phyloP scores from a whole-genome alignment of 2,113 vertebrate genomes.

The Xenopus borealis region DNA sequence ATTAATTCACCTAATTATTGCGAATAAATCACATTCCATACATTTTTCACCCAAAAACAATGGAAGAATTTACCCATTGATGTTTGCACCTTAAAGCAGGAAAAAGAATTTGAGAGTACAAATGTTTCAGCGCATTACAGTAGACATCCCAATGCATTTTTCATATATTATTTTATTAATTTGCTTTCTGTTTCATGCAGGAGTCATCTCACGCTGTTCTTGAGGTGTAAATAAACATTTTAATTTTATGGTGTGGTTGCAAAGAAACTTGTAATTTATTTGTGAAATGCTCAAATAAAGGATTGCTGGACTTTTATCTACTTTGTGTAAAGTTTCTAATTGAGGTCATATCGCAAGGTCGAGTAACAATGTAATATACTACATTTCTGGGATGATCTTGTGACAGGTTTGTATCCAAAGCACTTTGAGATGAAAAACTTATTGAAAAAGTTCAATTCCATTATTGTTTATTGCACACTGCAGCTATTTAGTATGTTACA shows the following conservation, averaged over 20 bases:
- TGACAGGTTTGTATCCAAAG: too few species aligned
- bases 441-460: neutral
- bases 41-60: too few species aligned
- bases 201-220: conserved; percentile 47
- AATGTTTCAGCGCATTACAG: neutral
- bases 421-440: too few species aligned
- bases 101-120: neutral
- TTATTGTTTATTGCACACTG: conserved; percentile 27
- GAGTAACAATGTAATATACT: too few species aligned
- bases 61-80: too few species aligned
- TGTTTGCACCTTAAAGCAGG: too few species aligned
- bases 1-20: too few species aligned
- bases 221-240: conserved; percentile 62
- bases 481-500: conserved; percentile 19
- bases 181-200: neutral
- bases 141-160: neutral
- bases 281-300: conserved; percentile 66
- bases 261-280: conserved; percentile 66
- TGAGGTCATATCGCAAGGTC: neutral
- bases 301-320: conserved; percentile 59
- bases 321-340: neutral
- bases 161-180: neutral
- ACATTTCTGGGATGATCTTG: neutral
- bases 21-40: too few species aligned
- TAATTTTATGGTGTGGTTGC: conserved; percentile 59